phyloP scores from a whole-genome alignment of 92 coral and sea anemone species.

The Heteractis magnifica region DNA sequence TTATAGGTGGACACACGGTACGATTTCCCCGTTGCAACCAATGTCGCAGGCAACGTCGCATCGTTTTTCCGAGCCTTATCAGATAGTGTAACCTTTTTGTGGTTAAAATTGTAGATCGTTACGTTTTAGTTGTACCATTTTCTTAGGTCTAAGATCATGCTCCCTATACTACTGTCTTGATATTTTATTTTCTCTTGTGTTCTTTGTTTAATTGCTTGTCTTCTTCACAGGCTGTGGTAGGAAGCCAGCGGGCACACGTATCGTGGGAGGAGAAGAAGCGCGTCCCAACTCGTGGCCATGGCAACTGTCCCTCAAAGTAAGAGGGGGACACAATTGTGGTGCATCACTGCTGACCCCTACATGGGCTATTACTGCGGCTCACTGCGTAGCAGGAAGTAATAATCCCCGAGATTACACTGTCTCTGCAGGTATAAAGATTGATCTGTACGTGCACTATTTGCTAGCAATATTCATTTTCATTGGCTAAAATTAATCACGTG shows the following conservation, averaged over 20 bases:
- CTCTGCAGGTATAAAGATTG: constrained; percentile 31
- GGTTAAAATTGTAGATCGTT: too few species aligned
- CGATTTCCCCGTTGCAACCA: too few species aligned
- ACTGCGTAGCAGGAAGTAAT: constrained; percentile 52
- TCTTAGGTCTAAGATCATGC: not conserved
- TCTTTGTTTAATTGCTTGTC: not conserved
- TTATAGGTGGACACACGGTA: too few species aligned
- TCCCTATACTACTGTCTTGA: too few species aligned
- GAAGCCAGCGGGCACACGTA: constrained; percentile 15
- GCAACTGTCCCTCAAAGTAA: constrained; percentile 47
- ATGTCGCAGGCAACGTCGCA: too few species aligned
- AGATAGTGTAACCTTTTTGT: too few species aligned
- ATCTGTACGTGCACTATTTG: too few species aligned
- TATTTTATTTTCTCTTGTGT: not conserved
- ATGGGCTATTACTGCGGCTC: constrained; percentile 62
- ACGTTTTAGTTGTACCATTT: too few species aligned
- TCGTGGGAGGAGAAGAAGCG: constrained; percentile 61
- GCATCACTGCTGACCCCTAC: constrained; percentile 43
- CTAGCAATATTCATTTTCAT: too few species aligned
- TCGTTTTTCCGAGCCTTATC: too few species aligned
- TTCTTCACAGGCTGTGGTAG: not conserved
- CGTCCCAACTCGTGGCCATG: constrained; percentile 59
- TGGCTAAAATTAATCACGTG: too few species aligned
- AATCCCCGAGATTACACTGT: constrained; percentile 36
- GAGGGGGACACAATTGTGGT: constrained; percentile 49